Percentiles rank a stretch among this genome's conserved stretches.
These are phyloP conservation scores for Anoplolepis gracilipes DNA, from an alignment of 1,140 invertebrate species.

Conservation along the genomic window DNA sequence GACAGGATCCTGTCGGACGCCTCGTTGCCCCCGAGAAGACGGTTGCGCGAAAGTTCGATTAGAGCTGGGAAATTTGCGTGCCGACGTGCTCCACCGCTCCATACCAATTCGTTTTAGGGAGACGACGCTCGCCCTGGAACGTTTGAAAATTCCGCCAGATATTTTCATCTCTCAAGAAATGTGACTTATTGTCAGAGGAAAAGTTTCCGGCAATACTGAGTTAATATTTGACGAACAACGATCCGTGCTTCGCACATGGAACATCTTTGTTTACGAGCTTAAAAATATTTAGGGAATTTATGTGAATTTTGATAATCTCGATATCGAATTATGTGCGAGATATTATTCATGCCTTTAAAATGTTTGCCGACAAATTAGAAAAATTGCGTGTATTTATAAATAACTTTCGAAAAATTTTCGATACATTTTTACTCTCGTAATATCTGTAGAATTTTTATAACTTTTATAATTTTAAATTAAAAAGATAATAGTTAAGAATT, in stretches of 20 bases:
- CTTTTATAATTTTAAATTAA: not conserved
- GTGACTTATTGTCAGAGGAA: conserved; percentile 36
- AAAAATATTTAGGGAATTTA: conserved; percentile 6
- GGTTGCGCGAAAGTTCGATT: conserved; percentile 59
- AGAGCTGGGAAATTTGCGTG: conserved; percentile 57
- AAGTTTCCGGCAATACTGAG: conserved; percentile 41
- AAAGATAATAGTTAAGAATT: not conserved
- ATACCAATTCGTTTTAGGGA: conserved; percentile 40
- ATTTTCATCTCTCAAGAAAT: conserved; percentile 50
- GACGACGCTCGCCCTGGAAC: conserved; percentile 30
- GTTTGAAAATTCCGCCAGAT: conserved; percentile 37
- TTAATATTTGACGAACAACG: conserved; percentile 42
- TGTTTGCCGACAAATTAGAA: not conserved
- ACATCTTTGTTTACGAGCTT: not conserved
- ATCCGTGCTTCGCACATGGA: not conserved
- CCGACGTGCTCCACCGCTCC: conserved; percentile 44
- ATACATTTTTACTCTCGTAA: not conserved
- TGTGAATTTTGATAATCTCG: not conserved
- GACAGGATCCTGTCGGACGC: conserved; percentile 56
- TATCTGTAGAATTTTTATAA: not conserved
- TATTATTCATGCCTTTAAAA: not conserved
- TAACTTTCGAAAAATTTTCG: not conserved
- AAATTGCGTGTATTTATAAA: not conserved
- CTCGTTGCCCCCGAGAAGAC: conserved; percentile 52
- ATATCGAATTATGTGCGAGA: not conserved